phyloP scores from a whole-genome alignment of 2,113 vertebrate species.

The Pelusios castaneus region DNA sequence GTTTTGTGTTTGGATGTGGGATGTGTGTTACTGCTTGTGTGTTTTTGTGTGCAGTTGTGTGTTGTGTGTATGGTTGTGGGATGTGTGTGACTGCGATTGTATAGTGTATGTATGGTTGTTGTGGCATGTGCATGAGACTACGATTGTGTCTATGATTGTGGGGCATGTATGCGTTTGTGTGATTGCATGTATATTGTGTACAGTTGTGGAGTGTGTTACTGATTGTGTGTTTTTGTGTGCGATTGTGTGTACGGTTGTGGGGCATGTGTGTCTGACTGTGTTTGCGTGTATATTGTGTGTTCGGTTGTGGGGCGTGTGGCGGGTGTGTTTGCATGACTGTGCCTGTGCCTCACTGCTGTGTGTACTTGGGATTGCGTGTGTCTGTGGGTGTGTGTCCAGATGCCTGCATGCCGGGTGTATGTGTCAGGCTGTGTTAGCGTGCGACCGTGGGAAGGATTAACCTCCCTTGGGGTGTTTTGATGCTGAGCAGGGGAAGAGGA shows the following conservation, averaged over 20 bases:
- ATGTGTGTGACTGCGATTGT: too few relatives aligned
- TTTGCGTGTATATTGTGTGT: neutral
- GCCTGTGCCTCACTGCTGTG: neutral
- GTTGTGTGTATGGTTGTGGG: neutral
- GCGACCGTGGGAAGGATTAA: neutral
- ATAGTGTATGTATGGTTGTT: too few relatives aligned
- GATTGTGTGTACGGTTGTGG: too few relatives aligned
- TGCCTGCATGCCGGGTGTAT: neutral
- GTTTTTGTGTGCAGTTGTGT: neutral
- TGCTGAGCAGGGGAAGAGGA: neutral
- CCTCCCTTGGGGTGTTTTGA: neutral
- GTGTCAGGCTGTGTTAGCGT: neutral
- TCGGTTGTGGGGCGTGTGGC: neutral
- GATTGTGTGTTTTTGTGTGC: too few relatives aligned
- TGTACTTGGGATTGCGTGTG: neutral
- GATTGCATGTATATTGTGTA: too few relatives aligned
- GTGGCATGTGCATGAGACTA: too few relatives aligned
- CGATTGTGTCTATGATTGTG: neutral
- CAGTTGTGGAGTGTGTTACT: too few relatives aligned
- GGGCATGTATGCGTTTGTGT: too few relatives aligned
- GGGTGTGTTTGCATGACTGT: neutral
- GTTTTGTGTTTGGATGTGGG: neutral
- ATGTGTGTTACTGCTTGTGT: too few relatives aligned
- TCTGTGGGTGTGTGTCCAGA: neutral
- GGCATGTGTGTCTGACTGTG: too few relatives aligned